Base-by-base conservation (phyloP, 2,888 invertebrate genomes). In the Adelphocoris suturalis region DNA sequence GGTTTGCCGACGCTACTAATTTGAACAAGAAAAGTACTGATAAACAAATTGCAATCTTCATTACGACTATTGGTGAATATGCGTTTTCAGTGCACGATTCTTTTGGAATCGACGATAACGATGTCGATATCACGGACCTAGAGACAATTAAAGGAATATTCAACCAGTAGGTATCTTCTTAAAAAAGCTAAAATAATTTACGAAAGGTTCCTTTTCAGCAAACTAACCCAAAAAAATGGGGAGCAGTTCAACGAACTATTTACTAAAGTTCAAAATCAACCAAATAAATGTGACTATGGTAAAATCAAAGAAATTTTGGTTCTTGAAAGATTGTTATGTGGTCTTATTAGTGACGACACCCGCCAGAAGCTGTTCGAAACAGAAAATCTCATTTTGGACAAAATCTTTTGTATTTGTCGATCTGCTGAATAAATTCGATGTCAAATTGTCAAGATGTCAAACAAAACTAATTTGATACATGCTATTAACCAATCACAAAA, bases 161-260 rank as follows among this genome's bases (percentile, higher is more conserved):
- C 11, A 16, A 3, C 46, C 12, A 80, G n/a, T n/a, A n/a, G n/a
- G 0, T 80, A 80, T 80, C 37, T 80, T 19, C 46, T 80, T 0
- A 80, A 80, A 80, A 80, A 46, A 80, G 5, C 80, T 11, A 80
- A 80, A n/a, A 46, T 80, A 37, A 80, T 80, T 80, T 80, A 80
- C 13, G 46, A 80, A 48, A 16, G 80, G 7, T 80, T 47, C 46
- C 46, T 80, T 1, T 80, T 80, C 46, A 80, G 37, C 16, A 80
- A n/a, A n/a, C 37, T 37, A 4, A 7, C 68, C 0, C 61, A 68
- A 27, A 23, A 68, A 23, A 68, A 27, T 0, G 68, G 68, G 4
- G 68, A 80, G 7, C 37, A 37, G 7, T 37, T 37, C 37, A 37
- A 37, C 7, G 37, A 37, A 37, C 7, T 37, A 4, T 37, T 37